Percentiles rank a stretch among this genome's conserved stretches.
Evolutionary conservation across 2,888 invertebrate genomes (phyloP).

Genomic region (Amblyjoppa proteus): DNA sequence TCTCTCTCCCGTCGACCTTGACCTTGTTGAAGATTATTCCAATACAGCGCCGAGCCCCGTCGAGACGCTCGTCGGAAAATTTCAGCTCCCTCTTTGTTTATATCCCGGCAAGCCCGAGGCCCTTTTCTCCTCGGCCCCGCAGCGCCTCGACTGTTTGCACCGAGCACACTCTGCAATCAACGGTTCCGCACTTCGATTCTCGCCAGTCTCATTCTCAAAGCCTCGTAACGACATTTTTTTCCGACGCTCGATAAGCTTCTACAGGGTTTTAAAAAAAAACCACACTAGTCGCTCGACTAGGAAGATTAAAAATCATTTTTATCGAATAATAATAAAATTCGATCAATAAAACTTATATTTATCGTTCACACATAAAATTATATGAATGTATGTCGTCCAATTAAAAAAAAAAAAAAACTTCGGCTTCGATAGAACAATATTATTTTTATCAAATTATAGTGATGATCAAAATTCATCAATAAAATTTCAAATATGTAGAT

Average conservation of each 20-base stretch:
- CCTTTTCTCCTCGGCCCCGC: background rate
- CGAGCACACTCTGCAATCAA: slow-evolving; percentile 31
- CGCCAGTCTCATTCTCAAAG: background rate
- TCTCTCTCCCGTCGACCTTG: slow-evolving; percentile 49
- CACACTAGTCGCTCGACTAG: background rate
- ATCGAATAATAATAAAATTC: too few relatives aligned
- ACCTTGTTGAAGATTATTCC: slow-evolving; percentile 48
- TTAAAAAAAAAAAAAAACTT: too few relatives aligned
- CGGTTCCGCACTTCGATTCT: background rate
- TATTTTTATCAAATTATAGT: too few relatives aligned
- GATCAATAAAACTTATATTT: too few relatives aligned
- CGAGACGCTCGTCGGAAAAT: slow-evolving; percentile 3
- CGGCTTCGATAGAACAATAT: too few relatives aligned
- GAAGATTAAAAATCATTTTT: background rate
- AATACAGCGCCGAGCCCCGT: slow-evolving; percentile 46
- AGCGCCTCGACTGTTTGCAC: slow-evolving; percentile 24
- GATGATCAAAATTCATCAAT: too few relatives aligned
- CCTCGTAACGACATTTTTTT: background rate
- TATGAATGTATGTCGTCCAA: too few relatives aligned
- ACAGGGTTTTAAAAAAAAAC: background rate
- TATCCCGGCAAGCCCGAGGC: background rate
- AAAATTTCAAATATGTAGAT: too few relatives aligned
- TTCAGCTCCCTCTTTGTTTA: slow-evolving; percentile 15
- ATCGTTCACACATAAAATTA: too few relatives aligned
- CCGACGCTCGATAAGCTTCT: background rate